Conservation (phyloP, 1,140 invertebrate species). For the Pissodes strobi region DNA sequence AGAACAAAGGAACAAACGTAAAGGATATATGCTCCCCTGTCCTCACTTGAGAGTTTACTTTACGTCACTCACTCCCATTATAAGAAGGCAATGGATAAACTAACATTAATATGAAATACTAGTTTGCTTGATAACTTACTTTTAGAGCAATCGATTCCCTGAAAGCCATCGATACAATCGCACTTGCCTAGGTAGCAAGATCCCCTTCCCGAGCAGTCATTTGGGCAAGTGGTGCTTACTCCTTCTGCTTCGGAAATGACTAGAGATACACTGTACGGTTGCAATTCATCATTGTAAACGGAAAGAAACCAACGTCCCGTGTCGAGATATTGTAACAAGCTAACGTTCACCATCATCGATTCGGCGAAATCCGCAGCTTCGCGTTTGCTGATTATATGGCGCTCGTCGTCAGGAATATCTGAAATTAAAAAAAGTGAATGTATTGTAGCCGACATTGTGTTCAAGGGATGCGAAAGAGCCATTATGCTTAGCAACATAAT, state of each 20-base stretch:
- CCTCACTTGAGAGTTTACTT: too few relatives aligned
- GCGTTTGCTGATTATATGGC: slow-evolving; percentile 63
- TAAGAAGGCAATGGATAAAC: too few relatives aligned
- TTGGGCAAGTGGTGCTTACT: slow-evolving; percentile 86
- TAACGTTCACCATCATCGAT: slow-evolving; percentile 79
- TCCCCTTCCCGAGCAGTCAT: slow-evolving; percentile 93
- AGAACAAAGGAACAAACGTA: too few relatives aligned
- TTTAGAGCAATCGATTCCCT: slow-evolving; percentile 89
- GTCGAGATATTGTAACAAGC: slow-evolving; percentile 85
- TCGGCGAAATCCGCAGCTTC: slow-evolving; percentile 62
- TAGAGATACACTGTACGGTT: slow-evolving; percentile 79
- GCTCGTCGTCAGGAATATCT: slow-evolving; percentile 55
- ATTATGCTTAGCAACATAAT: background rate
- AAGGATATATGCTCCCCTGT: too few relatives aligned
- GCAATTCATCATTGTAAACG: slow-evolving; percentile 92
- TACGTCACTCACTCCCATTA: too few relatives aligned
- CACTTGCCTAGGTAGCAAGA: slow-evolving; percentile 94
- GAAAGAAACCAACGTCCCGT: slow-evolving; percentile 94
- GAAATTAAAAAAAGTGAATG: slow-evolving; percentile 8
- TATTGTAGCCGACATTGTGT: background rate
- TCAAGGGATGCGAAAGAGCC: background rate
- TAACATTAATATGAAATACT: too few relatives aligned
- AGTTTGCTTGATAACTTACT: too few relatives aligned
- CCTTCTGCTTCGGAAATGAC: slow-evolving; percentile 83
- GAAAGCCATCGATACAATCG: slow-evolving; percentile 93